Evolutionary conservation across 2,797 vertebrate species (phyloP).

Genomic region (Morelia viridis): DNA sequence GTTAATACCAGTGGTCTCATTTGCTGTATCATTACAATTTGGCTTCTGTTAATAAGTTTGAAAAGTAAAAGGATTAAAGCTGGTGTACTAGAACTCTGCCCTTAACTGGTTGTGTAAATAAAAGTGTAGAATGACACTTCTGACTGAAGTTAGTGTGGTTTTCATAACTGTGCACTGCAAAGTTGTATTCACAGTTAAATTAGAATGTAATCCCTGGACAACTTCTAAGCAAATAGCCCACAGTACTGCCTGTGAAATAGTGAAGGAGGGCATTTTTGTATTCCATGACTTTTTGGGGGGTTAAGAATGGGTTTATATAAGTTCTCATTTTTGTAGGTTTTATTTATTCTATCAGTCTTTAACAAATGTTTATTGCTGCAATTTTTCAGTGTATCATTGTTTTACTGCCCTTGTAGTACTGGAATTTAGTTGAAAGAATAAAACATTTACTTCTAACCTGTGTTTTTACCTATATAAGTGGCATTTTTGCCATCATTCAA

Average conservation of each 20-base stretch:
- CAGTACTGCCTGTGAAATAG: constrained; percentile 80
- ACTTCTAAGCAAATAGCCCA: constrained; percentile 77
- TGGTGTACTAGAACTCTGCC: constrained; percentile 88
- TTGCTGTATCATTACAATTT: constrained; percentile 90
- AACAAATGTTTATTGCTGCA: constrained; percentile 91
- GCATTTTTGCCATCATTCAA: constrained; percentile 57
- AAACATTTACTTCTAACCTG: constrained; percentile 87
- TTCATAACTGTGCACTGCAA: constrained; percentile 82
- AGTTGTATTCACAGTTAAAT: constrained; percentile 78
- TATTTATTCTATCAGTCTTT: constrained; percentile 86
- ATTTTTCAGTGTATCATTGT: constrained; percentile 82
- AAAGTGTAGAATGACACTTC: constrained; percentile 83
- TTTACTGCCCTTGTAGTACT: constrained; percentile 90
- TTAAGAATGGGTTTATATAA: constrained; percentile 85
- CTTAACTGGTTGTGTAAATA: constrained; percentile 84
- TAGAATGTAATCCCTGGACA: constrained; percentile 82
- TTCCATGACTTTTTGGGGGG: constrained; percentile 78
- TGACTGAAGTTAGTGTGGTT: constrained; percentile 82
- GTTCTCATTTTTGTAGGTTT: constrained; percentile 83
- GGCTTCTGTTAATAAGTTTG: constrained; percentile 86
- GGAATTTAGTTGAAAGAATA: constrained; percentile 92
- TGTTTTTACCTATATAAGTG: constrained; percentile 74
- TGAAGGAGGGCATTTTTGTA: constrained; percentile 80
- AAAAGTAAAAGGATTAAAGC: constrained; percentile 84
- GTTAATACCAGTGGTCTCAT: constrained; percentile 90